Evolutionary conservation across 2,797 vertebrate species (phyloP).

Genomic region (Fistularia tabacaria): DNA sequence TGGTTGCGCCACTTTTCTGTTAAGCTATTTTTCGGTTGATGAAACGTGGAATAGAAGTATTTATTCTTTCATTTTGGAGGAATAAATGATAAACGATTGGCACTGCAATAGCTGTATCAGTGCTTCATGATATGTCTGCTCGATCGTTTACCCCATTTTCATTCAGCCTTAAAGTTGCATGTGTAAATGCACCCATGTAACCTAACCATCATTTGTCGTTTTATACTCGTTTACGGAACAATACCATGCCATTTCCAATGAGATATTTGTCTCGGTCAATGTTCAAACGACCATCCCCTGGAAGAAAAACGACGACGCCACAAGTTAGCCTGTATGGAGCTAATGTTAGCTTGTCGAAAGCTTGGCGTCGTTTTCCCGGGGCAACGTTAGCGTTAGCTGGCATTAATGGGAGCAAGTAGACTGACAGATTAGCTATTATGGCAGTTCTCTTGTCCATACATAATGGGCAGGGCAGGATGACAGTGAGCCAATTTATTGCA

Average conservation of each 20-base stretch:
- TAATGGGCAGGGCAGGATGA: neutral
- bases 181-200: no score
- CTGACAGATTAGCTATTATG: constrained; percentile 2
- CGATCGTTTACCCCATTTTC: constrained; percentile 1
- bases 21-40: no score
- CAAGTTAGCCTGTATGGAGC: constrained; percentile 56
- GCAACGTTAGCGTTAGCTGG: constrained; percentile 26
- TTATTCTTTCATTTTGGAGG: no score
- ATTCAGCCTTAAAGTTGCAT: neutral
- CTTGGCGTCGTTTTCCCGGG: constrained; percentile 16
- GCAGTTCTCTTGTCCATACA: neutral
- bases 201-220: no score
- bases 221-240: no score
- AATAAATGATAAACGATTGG: neutral
- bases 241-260: no score
- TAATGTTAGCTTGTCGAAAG: constrained; percentile 33
- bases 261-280: neutral
- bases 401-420: constrained; percentile 33
- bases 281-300: constrained; percentile 5
- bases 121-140: constrained; percentile 8
- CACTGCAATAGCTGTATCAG: constrained; percentile 16
- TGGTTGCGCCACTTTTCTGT: no score
- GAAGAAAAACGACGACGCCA: constrained; percentile 71
- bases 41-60: no score
- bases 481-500: fast-evolving